Conservation (phyloP, 2,888 invertebrate species). For the Rhodophaea formosa region DNA sequence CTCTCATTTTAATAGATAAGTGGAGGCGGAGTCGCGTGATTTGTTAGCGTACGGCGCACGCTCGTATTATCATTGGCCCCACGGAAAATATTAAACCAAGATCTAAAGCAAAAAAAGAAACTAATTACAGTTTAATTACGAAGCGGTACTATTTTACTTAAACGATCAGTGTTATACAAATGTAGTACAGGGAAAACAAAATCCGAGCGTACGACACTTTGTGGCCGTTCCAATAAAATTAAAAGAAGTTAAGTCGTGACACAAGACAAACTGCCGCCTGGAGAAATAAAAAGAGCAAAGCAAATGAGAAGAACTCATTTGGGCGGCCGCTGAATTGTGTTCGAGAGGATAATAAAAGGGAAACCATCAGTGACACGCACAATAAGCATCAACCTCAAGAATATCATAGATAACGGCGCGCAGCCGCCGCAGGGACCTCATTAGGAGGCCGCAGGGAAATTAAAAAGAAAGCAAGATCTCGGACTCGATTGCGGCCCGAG, state of each 20-base stretch:
- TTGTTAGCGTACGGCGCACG: conserved; percentile 55
- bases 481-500: conserved; percentile 77
- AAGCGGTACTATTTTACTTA: conserved; percentile 23
- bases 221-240: conserved; percentile 65
- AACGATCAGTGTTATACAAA: conserved; percentile 31
- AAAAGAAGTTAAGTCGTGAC: conserved; percentile 72
- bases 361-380: conserved; percentile 82
- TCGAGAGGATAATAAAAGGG: conserved; percentile 81
- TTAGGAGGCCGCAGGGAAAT: conserved; percentile 82
- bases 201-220: conserved; percentile 41
- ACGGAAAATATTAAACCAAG: conserved; percentile 16
- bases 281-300: conserved; percentile 79
- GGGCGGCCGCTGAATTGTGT: conserved; percentile 78
- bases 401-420: conserved; percentile 80
- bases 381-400: conserved; percentile 82
- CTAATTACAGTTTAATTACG: conserved; percentile 10
- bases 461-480: conserved; percentile 81
- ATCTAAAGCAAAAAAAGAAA: background rate
- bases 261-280: conserved; percentile 77
- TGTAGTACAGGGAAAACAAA: conserved; percentile 47
- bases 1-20: conserved; percentile 81
- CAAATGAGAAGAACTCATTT: conserved; percentile 80
- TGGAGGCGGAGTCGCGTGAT: conserved; percentile 73
- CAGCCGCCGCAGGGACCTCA: conserved; percentile 74
- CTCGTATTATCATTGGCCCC: conserved; percentile 36